Base-by-base conservation (phyloP, 2,888 invertebrate species). In the Pecten maximus region DNA sequence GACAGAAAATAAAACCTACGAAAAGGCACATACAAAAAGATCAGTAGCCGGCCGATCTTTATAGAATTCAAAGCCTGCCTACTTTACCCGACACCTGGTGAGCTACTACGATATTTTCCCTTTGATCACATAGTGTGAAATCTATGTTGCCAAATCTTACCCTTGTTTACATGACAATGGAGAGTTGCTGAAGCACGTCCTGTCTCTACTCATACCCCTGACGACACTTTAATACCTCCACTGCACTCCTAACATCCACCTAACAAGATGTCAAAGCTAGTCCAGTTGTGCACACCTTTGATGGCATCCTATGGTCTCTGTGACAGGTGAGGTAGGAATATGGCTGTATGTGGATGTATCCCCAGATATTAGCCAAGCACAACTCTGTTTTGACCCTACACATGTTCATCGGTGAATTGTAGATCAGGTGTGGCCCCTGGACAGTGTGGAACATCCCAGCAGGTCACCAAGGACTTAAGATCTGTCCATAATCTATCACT, bases 111-210 rank as follows among this genome's bases (percentile, higher is more conserved):
- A 60, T 6, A 2, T 35, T 74, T 74, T 28, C 35, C 28, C 74
- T 74, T 74, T 74, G 74, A 74, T 74, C 74, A 74, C 74, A 28
- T 0, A 35, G 74, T 74, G 74, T 74, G 74, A 74, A 74, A 74
- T 74, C 74, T 74, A 74, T 74, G 74, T 74, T 74, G 74, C 74
- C 74, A 74, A 74, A 74, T 74, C 74, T 74, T 74, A 74, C 74
- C 74, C 74, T 12, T 28, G 74, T 74, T 74, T 74, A 74, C 74
- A 74, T 74, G 74, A 74, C 74, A 74, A 74, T 74, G 74, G 35
- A 6, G 74, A 35, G 35, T 74, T 35, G 74, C 35, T 74, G 74
- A 16, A 74, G 74, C 74, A 74, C 35, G 15, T 74, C 74, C 74
- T 74, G 35, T 35, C 74, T 15, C 74, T 74, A 35, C 35, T 74